phyloP scores from a whole-genome alignment of 2,113 vertebrate species.

The Pseudorasbora parva region DNA sequence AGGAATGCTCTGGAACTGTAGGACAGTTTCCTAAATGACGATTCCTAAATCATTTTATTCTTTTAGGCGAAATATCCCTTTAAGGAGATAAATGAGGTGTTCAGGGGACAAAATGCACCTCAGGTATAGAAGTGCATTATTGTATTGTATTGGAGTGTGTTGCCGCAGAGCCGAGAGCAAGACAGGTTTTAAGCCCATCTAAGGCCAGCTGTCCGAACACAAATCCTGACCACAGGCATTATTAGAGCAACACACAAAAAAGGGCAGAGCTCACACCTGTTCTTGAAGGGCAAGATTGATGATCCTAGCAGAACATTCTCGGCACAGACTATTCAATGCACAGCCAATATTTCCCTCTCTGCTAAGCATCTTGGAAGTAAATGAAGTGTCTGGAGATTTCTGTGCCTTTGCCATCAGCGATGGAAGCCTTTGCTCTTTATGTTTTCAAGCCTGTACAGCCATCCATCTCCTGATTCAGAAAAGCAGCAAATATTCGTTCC shows the following conservation, averaged over 20 bases:
- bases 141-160: neutral
- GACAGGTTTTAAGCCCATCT: neutral
- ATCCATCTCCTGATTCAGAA: neutral
- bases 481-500: neutral
- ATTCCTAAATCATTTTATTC: neutral
- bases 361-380: slow-evolving; percentile 37
- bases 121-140: slow-evolving; percentile 14
- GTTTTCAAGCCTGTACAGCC: neutral
- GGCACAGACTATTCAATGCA: slow-evolving; percentile 62
- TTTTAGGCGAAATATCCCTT: neutral
- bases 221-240: slow-evolving; percentile 28
- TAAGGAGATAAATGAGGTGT: neutral
- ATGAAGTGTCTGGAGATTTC: slow-evolving; percentile 53
- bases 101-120: neutral
- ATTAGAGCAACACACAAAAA: slow-evolving; percentile 24
- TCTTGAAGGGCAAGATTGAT: slow-evolving; percentile 38
- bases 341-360: slow-evolving; percentile 56
- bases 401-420: slow-evolving; percentile 16
- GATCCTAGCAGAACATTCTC: slow-evolving; percentile 21
- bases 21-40: neutral
- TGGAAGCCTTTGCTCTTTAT: neutral
- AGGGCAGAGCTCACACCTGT: slow-evolving; percentile 5
- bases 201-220: slow-evolving; percentile 1
- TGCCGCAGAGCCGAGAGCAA: neutral
- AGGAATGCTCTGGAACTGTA: neutral